Percentiles rank a stretch among this genome's conserved stretches.
These are phyloP conservation scores for Rhynchophorus ferrugineus DNA, from an alignment of 1,140 invertebrate species.

Conservation along the genomic window DNA sequence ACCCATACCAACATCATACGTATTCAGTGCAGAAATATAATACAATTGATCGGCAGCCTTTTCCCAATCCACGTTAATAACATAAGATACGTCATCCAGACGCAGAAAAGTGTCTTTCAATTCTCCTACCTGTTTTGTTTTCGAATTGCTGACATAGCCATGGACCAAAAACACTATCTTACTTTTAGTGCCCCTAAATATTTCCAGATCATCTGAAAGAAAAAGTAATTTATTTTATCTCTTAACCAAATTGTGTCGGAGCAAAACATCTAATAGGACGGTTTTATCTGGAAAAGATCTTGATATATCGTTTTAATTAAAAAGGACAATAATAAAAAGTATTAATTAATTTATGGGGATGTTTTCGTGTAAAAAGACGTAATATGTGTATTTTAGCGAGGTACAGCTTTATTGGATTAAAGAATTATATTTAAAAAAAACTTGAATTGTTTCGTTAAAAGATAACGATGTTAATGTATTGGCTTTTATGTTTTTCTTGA, in stretches of 20 bases:
- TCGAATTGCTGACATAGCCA: constrained; percentile 45
- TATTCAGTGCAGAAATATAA: constrained; percentile 31
- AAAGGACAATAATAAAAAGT: no score
- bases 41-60: constrained; percentile 44
- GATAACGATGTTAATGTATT: no score
- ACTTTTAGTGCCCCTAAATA: constrained; percentile 15
- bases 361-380: no score
- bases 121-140: constrained; percentile 38
- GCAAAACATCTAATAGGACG: no score
- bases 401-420: no score
- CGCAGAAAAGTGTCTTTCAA: constrained; percentile 47
- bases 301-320: no score
- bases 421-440: no score
- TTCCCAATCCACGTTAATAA: constrained; percentile 60
- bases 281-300: not conserved
- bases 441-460: no score
- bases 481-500: no score
- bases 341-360: no score
- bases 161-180: constrained; percentile 44
- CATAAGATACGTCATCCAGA: constrained; percentile 47
- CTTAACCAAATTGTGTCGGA: no score
- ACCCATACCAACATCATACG: constrained; percentile 38
- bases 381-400: no score
- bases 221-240: constrained; percentile 8
- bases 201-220: constrained; percentile 17